Conservation (phyloP, 2,888 invertebrate genomes). For the Cyclophora albipunctata region DNA sequence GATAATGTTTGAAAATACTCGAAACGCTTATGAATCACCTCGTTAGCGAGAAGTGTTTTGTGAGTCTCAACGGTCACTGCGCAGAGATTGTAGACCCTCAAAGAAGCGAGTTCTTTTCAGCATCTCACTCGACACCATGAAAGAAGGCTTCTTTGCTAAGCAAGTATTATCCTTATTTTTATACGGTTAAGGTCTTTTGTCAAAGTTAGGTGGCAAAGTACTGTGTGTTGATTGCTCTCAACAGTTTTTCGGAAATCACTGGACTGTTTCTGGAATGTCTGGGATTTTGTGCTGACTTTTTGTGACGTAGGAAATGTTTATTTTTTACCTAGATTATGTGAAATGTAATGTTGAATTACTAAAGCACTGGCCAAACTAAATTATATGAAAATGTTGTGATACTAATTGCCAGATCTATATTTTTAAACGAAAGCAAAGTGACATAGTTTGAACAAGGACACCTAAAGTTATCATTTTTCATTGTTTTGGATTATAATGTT, state of each 20-base stretch:
- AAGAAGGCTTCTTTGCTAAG: too few relatives aligned
- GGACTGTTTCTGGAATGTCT: slow-evolving; percentile 2
- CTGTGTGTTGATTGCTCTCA: slow-evolving; percentile 38
- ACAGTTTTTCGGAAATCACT: slow-evolving; percentile 31
- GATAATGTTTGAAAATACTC: slow-evolving; percentile 2
- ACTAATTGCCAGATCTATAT: too few relatives aligned
- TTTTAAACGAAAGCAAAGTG: too few relatives aligned
- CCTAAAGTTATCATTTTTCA: too few relatives aligned
- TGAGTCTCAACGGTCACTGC: slow-evolving; percentile 39
- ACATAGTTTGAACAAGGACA: too few relatives aligned
- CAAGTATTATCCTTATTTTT: slow-evolving; percentile 19
- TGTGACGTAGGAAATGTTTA: background rate
- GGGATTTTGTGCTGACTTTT: slow-evolving; percentile 9
- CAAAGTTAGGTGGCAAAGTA: background rate
- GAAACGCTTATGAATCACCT: slow-evolving; percentile 16
- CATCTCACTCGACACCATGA: too few relatives aligned
- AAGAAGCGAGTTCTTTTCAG: slow-evolving; percentile 7
- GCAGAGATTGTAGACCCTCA: slow-evolving; percentile 6
- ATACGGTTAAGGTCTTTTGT: slow-evolving; percentile 18
- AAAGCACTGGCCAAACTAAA: too few relatives aligned
- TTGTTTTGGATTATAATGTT: too few relatives aligned
- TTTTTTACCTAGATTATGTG: too few relatives aligned
- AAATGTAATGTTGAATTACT: slow-evolving; percentile 1
- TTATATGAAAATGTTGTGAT: too few relatives aligned
- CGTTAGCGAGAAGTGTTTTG: slow-evolving; percentile 51